These are phyloP conservation scores for Hippasteria phrygiana DNA, from an alignment of 53 echinoderm and acorn worm species.

Conservation along the genomic window DNA sequence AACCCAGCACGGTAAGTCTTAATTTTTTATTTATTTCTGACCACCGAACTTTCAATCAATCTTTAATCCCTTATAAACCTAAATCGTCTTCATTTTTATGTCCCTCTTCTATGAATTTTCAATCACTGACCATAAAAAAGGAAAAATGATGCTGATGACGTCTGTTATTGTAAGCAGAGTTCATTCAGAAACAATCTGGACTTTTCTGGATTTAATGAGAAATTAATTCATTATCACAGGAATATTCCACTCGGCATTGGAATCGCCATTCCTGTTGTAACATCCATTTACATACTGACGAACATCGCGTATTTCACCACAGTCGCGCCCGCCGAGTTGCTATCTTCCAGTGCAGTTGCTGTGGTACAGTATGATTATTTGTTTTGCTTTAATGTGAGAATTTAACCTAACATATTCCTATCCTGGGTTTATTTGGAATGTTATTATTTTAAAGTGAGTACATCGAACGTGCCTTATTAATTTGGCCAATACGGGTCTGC, in stretches of 20 bases:
- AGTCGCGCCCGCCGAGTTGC: slow-evolving; percentile 29
- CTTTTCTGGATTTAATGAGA: background rate
- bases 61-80: background rate
- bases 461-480: too few species aligned
- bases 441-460: too few species aligned
- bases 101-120: background rate
- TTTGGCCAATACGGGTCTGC: too few species aligned
- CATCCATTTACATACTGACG: slow-evolving; percentile 32
- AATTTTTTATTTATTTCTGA: background rate
- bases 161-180: too few species aligned
- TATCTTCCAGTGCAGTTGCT: slow-evolving; percentile 62
- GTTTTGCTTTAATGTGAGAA: too few species aligned
- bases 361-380: slow-evolving; percentile 18
- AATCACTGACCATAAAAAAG: too few species aligned
- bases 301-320: slow-evolving; percentile 61
- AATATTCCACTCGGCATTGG: slow-evolving; percentile 34
- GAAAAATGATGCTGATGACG: too few species aligned
- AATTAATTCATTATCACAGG: background rate
- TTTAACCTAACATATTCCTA: too few species aligned
- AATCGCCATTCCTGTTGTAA: slow-evolving; percentile 43
- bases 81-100: background rate
- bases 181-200: too few species aligned
- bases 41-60: background rate
- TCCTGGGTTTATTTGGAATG: too few species aligned
- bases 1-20: slow-evolving; percentile 25